Conservation (phyloP, 2,888 invertebrate genomes). For the Hirtodrosophila histrioides region DNA sequence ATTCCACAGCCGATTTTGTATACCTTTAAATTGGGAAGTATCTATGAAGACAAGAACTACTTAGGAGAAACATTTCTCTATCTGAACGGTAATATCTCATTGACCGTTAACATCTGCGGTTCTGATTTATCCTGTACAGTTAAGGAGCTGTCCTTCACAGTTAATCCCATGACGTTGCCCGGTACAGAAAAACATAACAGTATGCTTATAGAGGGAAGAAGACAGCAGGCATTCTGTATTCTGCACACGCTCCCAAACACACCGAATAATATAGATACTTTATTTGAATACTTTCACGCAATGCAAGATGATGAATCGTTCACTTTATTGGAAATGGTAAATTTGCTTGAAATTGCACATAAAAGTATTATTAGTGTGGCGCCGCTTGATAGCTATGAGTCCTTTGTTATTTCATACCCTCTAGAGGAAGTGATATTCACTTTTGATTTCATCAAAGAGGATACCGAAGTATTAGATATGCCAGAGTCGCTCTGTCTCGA, state of each 20-base stretch:
- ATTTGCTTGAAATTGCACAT: conserved; percentile 19
- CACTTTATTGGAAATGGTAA: conserved; percentile 17
- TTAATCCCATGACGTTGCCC: neutral
- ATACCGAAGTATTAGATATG: conserved; percentile 36
- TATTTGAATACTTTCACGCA: neutral
- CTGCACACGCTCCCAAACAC: conserved; percentile 1
- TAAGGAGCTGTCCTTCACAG: neutral
- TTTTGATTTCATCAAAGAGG: conserved; percentile 5
- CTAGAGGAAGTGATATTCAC: conserved; percentile 4
- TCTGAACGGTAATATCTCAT: neutral
- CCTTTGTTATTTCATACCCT: neutral
- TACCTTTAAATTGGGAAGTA: conserved; percentile 4
- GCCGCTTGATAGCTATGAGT: neutral
- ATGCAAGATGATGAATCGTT: neutral
- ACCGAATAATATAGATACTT: neutral
- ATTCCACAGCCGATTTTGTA: conserved; percentile 8
- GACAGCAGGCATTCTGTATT: conserved; percentile 24
- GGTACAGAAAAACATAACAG: neutral
- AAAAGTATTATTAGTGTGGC: neutral
- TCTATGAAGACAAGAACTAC: conserved; percentile 6
- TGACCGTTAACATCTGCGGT: conserved; percentile 28
- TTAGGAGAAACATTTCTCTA: conserved; percentile 6
- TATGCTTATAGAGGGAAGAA: conserved; percentile 9
- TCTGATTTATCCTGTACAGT: neutral
- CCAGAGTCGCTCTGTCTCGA: neutral